Conservation (phyloP, 2,113 vertebrate genomes). For the Theristicus caerulescens region DNA sequence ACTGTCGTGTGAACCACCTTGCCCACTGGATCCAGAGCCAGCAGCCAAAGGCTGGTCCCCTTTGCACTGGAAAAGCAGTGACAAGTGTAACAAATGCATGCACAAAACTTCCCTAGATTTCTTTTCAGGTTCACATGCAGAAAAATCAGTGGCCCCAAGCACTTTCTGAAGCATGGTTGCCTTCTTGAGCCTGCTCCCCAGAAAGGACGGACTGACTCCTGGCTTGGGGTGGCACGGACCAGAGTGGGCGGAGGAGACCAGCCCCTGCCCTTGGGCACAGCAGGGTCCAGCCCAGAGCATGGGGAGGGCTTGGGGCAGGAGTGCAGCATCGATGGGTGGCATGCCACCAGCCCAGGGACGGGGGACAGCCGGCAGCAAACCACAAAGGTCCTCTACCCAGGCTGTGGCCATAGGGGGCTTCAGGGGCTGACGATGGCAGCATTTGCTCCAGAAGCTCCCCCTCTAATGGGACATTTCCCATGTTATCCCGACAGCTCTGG, state of each 20-base stretch:
- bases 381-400: neutral
- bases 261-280: neutral
- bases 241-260: neutral
- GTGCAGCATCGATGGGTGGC: neutral
- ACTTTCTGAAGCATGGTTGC: neutral
- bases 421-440: fast-evolving
- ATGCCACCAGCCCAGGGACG: neutral
- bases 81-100: neutral
- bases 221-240: fast-evolving
- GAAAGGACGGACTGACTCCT: neutral
- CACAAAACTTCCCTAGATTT: neutral
- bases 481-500: constrained; percentile 5
- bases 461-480: constrained; percentile 32
- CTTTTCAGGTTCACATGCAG: neutral
- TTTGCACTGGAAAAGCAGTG: neutral
- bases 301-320: neutral
- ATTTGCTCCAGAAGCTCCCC: neutral
- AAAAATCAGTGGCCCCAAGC: neutral
- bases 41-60: neutral
- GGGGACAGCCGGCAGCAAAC: neutral
- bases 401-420: fast-evolving
- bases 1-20: neutral
- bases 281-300: neutral
- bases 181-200: neutral
- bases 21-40: neutral